Percentiles rank a stretch among this genome's conserved stretches.
phyloP scores from a whole-genome alignment of 2,113 vertebrate species.

The Mungos mungo region DNA sequence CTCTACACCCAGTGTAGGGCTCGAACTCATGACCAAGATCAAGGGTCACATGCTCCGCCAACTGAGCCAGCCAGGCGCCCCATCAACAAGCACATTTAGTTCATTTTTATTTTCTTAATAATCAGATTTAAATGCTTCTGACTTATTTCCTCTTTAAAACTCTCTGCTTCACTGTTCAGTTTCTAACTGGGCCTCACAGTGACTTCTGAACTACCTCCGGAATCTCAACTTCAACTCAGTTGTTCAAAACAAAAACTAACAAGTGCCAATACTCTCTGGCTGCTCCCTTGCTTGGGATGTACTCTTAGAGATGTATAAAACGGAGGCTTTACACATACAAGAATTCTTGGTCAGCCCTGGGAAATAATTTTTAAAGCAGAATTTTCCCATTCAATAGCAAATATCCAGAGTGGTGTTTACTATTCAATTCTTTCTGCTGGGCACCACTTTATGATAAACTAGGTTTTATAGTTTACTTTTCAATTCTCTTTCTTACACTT shows the following conservation, averaged over 20 bases:
- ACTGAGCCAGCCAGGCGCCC: neutral
- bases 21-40: neutral
- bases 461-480: conserved; percentile 14
- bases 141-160: neutral
- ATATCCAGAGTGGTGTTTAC: conserved; percentile 31
- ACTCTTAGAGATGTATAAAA: conserved; percentile 15
- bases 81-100: neutral
- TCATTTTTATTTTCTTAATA: conserved; percentile 45
- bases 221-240: conserved; percentile 51
- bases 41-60: neutral
- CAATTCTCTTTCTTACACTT: conserved; percentile 41
- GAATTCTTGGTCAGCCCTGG: conserved; percentile 27
- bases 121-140: conserved; percentile 18
- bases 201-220: conserved; percentile 1
- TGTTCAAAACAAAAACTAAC: conserved; percentile 57
- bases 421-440: conserved; percentile 43
- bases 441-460: neutral
- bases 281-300: neutral
- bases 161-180: neutral
- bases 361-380: conserved; percentile 56
- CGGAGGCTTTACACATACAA: neutral
- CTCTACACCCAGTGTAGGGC: neutral
- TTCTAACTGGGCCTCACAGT: neutral
- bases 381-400: conserved; percentile 36
- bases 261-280: conserved; percentile 29